phyloP scores from a whole-genome alignment of 2,113 vertebrate genomes.

The Campylomormyrus tamandua region DNA sequence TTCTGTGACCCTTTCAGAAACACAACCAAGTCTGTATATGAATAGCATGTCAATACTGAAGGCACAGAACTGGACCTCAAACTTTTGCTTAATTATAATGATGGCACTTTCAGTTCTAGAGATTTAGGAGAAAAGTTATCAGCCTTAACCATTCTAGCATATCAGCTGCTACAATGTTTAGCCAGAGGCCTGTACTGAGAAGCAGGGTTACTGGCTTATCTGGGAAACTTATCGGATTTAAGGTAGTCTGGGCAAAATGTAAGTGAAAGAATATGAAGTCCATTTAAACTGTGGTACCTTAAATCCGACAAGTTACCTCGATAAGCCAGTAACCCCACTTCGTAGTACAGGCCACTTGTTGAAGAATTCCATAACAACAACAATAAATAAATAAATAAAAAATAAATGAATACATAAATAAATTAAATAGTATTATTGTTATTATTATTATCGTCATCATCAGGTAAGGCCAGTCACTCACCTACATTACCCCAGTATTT shows the following conservation, averaged over 20 bases:
- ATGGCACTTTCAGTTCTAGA: neutral
- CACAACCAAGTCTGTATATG: neutral
- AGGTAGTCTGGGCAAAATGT: too few relatives aligned
- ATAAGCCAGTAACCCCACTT: too few relatives aligned
- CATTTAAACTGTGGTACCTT: too few relatives aligned
- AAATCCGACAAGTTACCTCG: too few relatives aligned
- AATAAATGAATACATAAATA: too few relatives aligned
- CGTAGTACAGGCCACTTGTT: neutral
- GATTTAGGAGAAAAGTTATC: neutral
- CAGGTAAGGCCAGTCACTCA: neutral
- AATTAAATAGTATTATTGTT: too few relatives aligned
- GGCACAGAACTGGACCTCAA: neutral
- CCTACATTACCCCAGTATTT: conserved; percentile 30
- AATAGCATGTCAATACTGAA: neutral
- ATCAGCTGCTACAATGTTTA: neutral
- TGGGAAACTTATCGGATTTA: too few relatives aligned
- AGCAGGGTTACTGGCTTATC: too few relatives aligned
- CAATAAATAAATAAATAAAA: neutral
- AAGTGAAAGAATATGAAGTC: too few relatives aligned
- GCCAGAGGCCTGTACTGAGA: too few relatives aligned
- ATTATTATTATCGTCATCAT: too few relatives aligned
- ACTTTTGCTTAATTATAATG: neutral
- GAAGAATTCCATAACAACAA: neutral
- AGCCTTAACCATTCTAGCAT: neutral
- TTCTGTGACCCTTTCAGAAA: conserved; percentile 33